Percentiles rank a stretch among this genome's conserved stretches.
phyloP scores from a whole-genome alignment of 2,888 invertebrate species.

The Noctua fimbriata region DNA sequence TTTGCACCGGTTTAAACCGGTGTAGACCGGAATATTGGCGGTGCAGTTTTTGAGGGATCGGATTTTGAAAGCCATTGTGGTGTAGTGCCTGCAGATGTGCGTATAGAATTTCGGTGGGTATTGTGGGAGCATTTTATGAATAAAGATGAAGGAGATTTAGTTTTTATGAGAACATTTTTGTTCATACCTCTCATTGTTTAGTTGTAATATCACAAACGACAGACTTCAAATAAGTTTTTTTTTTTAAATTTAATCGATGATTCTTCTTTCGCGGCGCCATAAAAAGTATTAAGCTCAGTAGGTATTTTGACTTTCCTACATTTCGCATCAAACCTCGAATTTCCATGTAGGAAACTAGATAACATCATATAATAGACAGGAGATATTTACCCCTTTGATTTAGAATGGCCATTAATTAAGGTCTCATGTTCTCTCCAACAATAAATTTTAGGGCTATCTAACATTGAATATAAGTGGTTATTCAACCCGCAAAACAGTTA shows the following conservation, averaged over 20 bases:
- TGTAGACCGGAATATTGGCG: constrained; percentile 52
- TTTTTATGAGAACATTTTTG: neutral
- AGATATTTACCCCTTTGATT: constrained; percentile 60
- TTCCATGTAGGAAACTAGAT: constrained; percentile 38
- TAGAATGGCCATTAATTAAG: constrained; percentile 59
- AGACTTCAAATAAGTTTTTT: neutral
- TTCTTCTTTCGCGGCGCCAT: too few species aligned
- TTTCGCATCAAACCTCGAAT: neutral
- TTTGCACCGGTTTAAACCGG: constrained; percentile 43
- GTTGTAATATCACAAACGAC: neutral
- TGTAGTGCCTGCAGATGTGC: constrained; percentile 28
- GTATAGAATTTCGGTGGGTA: constrained; percentile 1
- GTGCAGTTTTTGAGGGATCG: constrained; percentile 46
- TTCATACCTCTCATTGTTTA: neutral
- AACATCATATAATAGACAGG: constrained; percentile 43
- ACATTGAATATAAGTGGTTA: constrained; percentile 61
- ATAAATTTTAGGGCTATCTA: constrained; percentile 66
- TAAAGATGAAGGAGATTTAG: neutral
- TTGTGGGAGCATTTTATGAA: neutral
- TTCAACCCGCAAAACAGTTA: constrained; percentile 54
- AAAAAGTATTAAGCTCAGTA: neutral
- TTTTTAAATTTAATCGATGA: neutral
- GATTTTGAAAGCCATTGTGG: constrained; percentile 33
- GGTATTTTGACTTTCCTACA: neutral
- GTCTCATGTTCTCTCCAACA: constrained; percentile 59